phyloP scores from a whole-genome alignment of 2,113 vertebrate species.

The Chrysochloris asiatica region DNA sequence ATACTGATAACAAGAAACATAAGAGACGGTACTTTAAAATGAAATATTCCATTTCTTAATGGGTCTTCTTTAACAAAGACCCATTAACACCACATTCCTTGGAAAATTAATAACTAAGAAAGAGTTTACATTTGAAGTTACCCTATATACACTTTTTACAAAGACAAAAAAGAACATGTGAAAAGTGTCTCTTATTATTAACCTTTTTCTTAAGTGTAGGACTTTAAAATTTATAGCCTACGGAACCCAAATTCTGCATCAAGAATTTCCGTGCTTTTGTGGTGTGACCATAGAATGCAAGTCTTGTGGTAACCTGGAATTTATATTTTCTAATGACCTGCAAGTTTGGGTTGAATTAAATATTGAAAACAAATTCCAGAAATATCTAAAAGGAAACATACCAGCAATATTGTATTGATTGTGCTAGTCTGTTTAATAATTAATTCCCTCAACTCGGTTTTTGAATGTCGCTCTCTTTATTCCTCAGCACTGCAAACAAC shows the following conservation, averaged over 20 bases:
- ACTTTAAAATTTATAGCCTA: neutral
- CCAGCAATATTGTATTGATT: constrained; percentile 22
- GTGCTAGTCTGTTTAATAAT: constrained; percentile 66
- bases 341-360: constrained; percentile 68
- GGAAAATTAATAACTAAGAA: neutral
- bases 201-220: neutral
- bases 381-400: constrained; percentile 69
- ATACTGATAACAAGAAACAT: neutral
- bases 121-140: neutral
- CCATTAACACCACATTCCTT: neutral
- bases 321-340: constrained; percentile 50
- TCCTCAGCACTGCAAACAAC: neutral
- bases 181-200: neutral
- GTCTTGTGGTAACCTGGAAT: neutral
- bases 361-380: constrained; percentile 78
- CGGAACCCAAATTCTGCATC: neutral
- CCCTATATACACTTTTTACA: neutral
- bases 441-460: neutral
- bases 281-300: neutral
- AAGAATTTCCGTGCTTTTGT: neutral
- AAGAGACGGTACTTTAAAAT: rapidly evolving
- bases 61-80: neutral
- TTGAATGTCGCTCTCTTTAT: constrained; percentile 12
- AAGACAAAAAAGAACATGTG: neutral
- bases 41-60: neutral